Evolutionary conservation across 1,140 invertebrate genomes (phyloP).

Genomic region (Argopecten irradians): DNA sequence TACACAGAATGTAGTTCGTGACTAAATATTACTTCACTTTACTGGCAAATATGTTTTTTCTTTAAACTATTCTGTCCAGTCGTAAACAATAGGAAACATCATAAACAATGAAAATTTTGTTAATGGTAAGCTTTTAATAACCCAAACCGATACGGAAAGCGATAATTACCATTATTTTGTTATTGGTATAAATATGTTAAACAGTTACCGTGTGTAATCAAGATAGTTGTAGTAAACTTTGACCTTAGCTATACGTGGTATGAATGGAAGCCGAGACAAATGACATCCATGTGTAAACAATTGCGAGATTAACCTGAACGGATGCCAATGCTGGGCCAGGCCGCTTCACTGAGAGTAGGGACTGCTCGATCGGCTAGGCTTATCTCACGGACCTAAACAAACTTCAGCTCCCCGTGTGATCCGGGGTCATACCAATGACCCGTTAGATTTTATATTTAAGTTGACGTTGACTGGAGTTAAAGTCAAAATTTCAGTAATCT

Average conservation of each 20-base stretch:
- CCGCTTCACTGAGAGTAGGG: neutral
- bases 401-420: neutral
- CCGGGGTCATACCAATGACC: neutral
- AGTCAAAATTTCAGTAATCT: neutral
- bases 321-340: neutral
- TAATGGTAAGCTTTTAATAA: no score
- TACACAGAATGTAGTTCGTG: no score
- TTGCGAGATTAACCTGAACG: neutral
- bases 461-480: neutral
- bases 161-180: neutral
- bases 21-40: no score
- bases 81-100: no score
- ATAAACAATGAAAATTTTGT: no score
- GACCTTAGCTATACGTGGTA: neutral
- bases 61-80: no score
- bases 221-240: neutral
- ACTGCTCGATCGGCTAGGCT: neutral
- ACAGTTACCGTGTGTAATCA: neutral
- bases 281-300: conserved; percentile 17
- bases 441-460: conserved; percentile 15
- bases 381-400: conserved; percentile 9
- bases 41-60: no score
- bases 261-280: neutral
- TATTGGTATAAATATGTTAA: neutral
- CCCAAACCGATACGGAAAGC: neutral